A percentile compares a stretch with the other conserved stretches of the same genome.
These are phyloP conservation scores for Teleogryllus oceanicus DNA, from an alignment of 2,888 invertebrate genomes.

Conservation along the genomic window DNA sequence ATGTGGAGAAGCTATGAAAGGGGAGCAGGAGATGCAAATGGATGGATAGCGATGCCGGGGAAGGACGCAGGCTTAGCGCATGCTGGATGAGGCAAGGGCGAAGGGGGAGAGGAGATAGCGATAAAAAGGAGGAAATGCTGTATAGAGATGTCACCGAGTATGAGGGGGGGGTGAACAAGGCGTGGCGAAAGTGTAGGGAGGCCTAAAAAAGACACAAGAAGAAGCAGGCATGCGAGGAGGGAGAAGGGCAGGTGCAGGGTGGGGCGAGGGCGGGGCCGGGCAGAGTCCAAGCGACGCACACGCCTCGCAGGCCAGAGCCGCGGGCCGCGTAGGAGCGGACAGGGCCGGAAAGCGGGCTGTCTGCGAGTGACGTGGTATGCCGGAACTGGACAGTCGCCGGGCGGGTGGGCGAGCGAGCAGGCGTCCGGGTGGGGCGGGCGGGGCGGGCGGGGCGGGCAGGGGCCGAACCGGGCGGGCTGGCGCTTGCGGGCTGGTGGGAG, in stretches of 20 bases:
- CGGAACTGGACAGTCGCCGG: neutral
- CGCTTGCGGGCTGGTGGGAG: neutral
- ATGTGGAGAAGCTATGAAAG: too few species aligned
- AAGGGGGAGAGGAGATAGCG: too few species aligned
- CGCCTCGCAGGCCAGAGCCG: neutral
- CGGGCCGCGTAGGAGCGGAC: neutral
- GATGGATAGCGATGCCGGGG: too few species aligned
- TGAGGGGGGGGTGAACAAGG: neutral
- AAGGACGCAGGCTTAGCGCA: too few species aligned
- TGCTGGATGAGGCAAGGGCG: too few species aligned
- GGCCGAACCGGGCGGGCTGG: neutral
- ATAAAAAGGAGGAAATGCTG: too few species aligned
- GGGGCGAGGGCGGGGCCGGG: neutral
- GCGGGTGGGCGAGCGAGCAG: neutral
- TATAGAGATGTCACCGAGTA: too few species aligned
- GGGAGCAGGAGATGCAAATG: too few species aligned
- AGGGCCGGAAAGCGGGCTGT: neutral
- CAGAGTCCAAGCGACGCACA: neutral
- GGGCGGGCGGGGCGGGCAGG: neutral
- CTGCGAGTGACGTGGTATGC: conserved; percentile 10
- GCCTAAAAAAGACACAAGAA: neutral
- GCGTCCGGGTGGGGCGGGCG: neutral
- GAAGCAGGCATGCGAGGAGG: neutral
- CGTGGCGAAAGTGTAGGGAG: neutral
- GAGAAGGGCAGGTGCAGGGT: neutral